These are phyloP conservation scores for Listronotus bonariensis DNA, from an alignment of 1,140 invertebrate species.

Conservation along the genomic window DNA sequence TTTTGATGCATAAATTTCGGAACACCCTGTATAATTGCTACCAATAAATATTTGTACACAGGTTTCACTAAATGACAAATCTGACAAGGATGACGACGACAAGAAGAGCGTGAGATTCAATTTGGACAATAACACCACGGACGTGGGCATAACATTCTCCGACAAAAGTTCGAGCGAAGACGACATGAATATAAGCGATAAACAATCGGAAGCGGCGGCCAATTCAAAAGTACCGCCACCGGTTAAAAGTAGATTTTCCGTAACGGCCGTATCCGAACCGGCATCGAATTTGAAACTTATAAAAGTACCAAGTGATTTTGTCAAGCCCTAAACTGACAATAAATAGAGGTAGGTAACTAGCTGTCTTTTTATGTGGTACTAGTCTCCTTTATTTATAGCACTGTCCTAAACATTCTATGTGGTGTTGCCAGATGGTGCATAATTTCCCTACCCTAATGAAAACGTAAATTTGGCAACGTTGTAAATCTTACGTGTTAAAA, in stretches of 20 bases:
- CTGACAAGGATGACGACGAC: constrained; percentile 64
- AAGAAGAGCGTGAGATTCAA: constrained; percentile 74
- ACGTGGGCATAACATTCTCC: constrained; percentile 48
- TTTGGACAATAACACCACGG: constrained; percentile 56
- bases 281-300: constrained; percentile 53
- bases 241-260: constrained; percentile 30
- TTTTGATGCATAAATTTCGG: too few species aligned
- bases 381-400: too few species aligned
- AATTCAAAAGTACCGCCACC: constrained; percentile 38
- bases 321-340: constrained; percentile 61
- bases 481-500: too few species aligned
- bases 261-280: constrained; percentile 28
- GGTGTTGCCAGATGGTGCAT: too few species aligned
- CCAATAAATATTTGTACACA: neutral
- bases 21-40: neutral
- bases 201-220: constrained; percentile 41
- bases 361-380: too few species aligned
- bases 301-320: constrained; percentile 61
- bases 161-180: constrained; percentile 52
- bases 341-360: constrained; percentile 47
- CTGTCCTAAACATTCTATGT: too few species aligned
- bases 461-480: too few species aligned
- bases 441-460: too few species aligned
- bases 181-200: constrained; percentile 42
- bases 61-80: constrained; percentile 44